Percentiles rank a stretch among this genome's conserved stretches.
These are phyloP conservation scores for Uria lomvia DNA, from an alignment of 2,113 vertebrate species.

Conservation along the genomic window DNA sequence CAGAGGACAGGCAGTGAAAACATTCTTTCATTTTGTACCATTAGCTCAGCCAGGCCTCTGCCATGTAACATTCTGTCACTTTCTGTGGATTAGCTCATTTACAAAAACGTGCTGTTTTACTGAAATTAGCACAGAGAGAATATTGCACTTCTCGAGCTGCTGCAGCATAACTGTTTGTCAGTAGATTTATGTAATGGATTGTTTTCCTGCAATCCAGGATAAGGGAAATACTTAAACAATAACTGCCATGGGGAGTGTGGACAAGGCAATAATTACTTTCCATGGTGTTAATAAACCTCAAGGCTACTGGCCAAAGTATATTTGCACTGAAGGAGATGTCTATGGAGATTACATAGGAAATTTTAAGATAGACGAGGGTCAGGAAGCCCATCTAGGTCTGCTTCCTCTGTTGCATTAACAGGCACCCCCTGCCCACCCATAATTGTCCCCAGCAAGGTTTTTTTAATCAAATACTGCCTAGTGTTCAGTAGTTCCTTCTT, in stretches of 20 bases:
- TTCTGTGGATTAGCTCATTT: conserved; percentile 60
- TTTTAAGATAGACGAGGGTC: conserved; percentile 56
- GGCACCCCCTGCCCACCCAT: not conserved
- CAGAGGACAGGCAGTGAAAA: conserved; percentile 63
- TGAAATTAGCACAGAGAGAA: conserved; percentile 43
- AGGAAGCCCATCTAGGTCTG: conserved; percentile 55
- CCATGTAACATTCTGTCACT: conserved; percentile 69
- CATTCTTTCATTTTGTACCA: conserved; percentile 65
- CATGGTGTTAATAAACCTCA: conserved; percentile 62
- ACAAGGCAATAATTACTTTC: conserved; percentile 61
- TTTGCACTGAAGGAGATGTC: conserved; percentile 62
- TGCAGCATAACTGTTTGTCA: conserved; percentile 23
- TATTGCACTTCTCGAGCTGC: conserved; percentile 29
- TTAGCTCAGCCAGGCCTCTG: conserved; percentile 66
- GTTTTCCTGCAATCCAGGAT: conserved; percentile 67
- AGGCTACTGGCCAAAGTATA: conserved; percentile 70
- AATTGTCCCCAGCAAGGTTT: not conserved
- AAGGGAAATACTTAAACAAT: conserved; percentile 69
- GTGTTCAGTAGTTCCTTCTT: not conserved
- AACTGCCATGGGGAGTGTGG: conserved; percentile 44
- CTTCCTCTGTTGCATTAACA: conserved; percentile 48
- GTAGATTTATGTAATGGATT: conserved; percentile 36
- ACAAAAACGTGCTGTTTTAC: conserved; percentile 44
- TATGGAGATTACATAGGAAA: conserved; percentile 69
- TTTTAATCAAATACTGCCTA: not conserved